These are phyloP conservation scores for Ptychadena robeensis DNA, from an alignment of 2,797 vertebrate species.

Conservation along the genomic window DNA sequence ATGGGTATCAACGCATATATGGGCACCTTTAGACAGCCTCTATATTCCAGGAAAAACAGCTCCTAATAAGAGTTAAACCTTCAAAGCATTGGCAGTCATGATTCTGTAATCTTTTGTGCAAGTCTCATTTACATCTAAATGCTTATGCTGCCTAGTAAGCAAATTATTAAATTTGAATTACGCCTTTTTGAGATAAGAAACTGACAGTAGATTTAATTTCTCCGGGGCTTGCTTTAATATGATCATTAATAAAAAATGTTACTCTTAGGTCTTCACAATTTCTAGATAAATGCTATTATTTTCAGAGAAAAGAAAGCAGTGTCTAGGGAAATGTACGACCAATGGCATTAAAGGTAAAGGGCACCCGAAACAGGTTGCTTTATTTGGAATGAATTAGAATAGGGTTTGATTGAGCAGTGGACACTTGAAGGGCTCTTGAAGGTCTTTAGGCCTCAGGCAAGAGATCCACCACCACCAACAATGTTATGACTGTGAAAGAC, in stretches of 20 bases:
- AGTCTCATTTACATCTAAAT: slow-evolving; percentile 40
- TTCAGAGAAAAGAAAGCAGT: background rate
- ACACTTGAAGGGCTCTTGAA: background rate
- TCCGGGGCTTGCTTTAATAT: slow-evolving; percentile 24
- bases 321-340: background rate
- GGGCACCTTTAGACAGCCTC: background rate
- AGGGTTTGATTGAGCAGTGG: background rate
- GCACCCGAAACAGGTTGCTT: background rate
- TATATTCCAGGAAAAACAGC: background rate
- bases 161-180: slow-evolving; percentile 29
- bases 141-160: slow-evolving; percentile 31
- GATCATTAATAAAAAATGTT: slow-evolving; percentile 31
- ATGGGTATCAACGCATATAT: too few species aligned
- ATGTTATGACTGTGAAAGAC: background rate
- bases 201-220: slow-evolving; percentile 31
- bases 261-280: background rate
- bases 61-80: background rate
- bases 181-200: slow-evolving; percentile 37
- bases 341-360: background rate
- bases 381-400: background rate
- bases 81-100: slow-evolving; percentile 18
- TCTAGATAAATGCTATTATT: background rate
- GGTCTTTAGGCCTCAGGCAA: background rate
- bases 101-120: slow-evolving; percentile 6
- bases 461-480: background rate